phyloP scores from a whole-genome alignment of 1,140 invertebrate genomes.

The Battus philenor region DNA sequence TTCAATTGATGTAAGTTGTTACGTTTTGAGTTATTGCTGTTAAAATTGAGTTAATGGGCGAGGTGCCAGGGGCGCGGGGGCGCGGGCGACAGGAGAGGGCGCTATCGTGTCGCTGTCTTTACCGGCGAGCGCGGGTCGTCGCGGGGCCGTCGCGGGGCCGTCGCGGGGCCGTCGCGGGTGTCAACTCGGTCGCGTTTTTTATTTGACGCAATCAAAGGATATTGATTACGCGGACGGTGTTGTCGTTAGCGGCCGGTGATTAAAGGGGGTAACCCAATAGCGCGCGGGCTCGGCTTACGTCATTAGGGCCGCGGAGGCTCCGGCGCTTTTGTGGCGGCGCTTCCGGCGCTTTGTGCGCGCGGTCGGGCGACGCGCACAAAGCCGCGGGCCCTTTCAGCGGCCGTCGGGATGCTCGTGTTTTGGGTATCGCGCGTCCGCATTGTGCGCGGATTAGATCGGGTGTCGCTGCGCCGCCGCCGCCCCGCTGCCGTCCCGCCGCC shows the following conservation, averaged over 20 bases:
- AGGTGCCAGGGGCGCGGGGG: no score
- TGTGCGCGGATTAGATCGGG: conserved; percentile 26
- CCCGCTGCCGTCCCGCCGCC: no score
- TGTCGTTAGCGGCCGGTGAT: conserved; percentile 49
- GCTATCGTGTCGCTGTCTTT: conserved; percentile 4
- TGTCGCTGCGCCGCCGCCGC: no score
- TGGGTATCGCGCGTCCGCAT: conserved; percentile 26
- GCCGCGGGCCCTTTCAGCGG: background rate
- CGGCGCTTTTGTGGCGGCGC: conserved; percentile 11
- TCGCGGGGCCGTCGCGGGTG: conserved; percentile 16
- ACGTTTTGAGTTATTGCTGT: no score
- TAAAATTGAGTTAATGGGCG: no score
- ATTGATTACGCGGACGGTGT: conserved; percentile 39
- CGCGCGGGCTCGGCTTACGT: conserved; percentile 55
- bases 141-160: no score
- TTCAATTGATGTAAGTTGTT: no score
- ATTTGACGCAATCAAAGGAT: conserved; percentile 45
- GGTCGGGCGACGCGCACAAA: conserved; percentile 9
- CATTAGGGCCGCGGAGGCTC: conserved; percentile 43
- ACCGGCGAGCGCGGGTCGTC: conserved; percentile 30
- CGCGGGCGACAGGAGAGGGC: background rate
- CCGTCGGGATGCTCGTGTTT: conserved; percentile 21
- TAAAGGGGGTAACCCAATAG: conserved; percentile 66
- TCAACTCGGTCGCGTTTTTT: conserved; percentile 35
- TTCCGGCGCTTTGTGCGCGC: conserved; percentile 17